These are phyloP conservation scores for Phrynosoma platyrhinos DNA, from an alignment of 2,113 vertebrate species.

Conservation along the genomic window DNA sequence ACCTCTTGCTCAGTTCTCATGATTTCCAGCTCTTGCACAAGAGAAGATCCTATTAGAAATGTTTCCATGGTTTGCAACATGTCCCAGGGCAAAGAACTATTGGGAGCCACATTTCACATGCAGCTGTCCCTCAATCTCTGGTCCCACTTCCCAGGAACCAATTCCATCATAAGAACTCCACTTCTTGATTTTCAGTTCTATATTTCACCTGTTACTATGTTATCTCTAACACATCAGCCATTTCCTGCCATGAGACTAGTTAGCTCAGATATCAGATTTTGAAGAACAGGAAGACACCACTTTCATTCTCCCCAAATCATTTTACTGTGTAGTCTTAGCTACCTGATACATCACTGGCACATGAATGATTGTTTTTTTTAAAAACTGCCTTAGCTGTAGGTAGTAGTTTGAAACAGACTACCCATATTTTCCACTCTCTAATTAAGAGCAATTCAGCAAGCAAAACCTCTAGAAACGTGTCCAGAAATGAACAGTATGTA, in stretches of 20 bases:
- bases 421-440: slow-evolving; percentile 36
- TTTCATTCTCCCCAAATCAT: slow-evolving; percentile 32
- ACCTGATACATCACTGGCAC: slow-evolving; percentile 20
- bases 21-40: slow-evolving; percentile 13
- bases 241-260: slow-evolving; percentile 27
- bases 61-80: slow-evolving; percentile 11
- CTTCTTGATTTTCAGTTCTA: slow-evolving; percentile 62
- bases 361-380: slow-evolving; percentile 25
- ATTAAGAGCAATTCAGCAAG: slow-evolving; percentile 33
- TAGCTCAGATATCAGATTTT: slow-evolving; percentile 44
- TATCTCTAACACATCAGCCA: slow-evolving; percentile 44
- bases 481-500: slow-evolving; percentile 15
- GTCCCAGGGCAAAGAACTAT: slow-evolving; percentile 54
- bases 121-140: slow-evolving; percentile 59
- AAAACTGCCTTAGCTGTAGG: slow-evolving; percentile 44
- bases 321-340: slow-evolving; percentile 36
- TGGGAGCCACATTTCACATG: slow-evolving; percentile 69
- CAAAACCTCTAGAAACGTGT: slow-evolving; percentile 31
- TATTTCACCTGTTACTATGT: slow-evolving; percentile 58
- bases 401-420: slow-evolving; percentile 39
- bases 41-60: background rate
- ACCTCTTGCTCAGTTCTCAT: slow-evolving; percentile 31
- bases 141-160: slow-evolving; percentile 60
- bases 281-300: slow-evolving; percentile 50
- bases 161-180: slow-evolving; percentile 64